phyloP scores from a whole-genome alignment of 2,113 vertebrate genomes.

The Galeopterus variegatus region DNA sequence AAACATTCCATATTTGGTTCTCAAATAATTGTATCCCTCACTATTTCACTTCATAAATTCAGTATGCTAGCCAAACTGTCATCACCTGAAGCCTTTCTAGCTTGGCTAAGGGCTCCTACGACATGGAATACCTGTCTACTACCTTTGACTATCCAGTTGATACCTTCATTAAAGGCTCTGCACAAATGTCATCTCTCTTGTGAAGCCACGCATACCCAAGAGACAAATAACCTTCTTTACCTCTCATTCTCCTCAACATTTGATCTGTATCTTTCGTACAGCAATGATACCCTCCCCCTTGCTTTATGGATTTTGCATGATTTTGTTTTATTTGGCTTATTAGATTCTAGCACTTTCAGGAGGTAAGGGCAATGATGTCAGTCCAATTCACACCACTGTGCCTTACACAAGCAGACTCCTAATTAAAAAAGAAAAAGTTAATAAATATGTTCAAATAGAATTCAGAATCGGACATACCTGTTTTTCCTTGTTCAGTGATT shows the following conservation, averaged over 20 bases:
- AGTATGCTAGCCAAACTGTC: background rate
- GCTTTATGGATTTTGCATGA: background rate
- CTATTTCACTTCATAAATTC: background rate
- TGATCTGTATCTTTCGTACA: background rate
- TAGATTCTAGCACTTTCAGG: background rate
- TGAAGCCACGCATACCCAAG: background rate
- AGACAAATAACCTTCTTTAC: background rate
- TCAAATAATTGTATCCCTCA: background rate
- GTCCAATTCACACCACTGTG: background rate
- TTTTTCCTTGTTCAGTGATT: slow-evolving; percentile 96
- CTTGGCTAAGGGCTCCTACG: background rate
- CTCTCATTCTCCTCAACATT: background rate
- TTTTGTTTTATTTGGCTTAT: slow-evolving; percentile 14
- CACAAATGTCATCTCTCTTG: background rate
- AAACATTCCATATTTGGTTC: background rate
- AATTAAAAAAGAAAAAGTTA: background rate
- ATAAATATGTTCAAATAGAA: background rate
- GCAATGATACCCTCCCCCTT: background rate
- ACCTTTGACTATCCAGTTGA: background rate
- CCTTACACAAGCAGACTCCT: background rate
- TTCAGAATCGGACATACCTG: slow-evolving; percentile 88
- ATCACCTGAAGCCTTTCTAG: background rate
- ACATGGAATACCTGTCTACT: background rate
- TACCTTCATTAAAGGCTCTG: background rate
- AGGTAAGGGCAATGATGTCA: background rate